Conservation (phyloP, 37 sponge, comb jelly and placozoan species). For the Mnemiopsis leidyi region DNA sequence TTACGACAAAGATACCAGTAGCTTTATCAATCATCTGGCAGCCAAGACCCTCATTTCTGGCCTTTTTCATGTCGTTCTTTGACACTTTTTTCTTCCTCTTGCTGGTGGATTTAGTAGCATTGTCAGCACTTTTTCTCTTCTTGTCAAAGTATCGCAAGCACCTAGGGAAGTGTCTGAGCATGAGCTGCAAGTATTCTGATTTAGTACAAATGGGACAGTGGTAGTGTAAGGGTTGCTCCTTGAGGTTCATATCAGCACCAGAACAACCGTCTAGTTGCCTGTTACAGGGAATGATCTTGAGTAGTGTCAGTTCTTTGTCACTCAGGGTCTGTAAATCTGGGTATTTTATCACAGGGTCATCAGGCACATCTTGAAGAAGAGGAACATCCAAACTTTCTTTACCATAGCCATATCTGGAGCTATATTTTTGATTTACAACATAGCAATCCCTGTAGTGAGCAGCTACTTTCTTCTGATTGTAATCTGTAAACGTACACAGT, state of each 20-base stretch:
- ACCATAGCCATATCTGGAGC: not conserved
- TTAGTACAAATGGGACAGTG: conserved; percentile 63
- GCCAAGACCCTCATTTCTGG: conserved; percentile 33
- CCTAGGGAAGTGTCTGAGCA: conserved; percentile 38
- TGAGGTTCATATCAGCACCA: not conserved
- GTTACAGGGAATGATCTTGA: conserved; percentile 49
- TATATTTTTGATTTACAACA: conserved; percentile 18
- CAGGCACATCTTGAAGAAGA: not conserved
- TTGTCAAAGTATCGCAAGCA: conserved; percentile 38
- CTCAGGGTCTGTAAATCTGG: conserved; percentile 38
- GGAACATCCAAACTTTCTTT: not conserved
- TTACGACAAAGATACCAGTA: conserved; percentile 11
- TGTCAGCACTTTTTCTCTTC: not conserved
- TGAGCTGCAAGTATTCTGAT: conserved; percentile 41
- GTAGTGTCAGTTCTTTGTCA: conserved; percentile 40
- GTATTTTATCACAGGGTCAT: not conserved
- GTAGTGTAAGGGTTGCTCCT: conserved; percentile 22
- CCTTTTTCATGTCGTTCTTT: conserved; percentile 50
- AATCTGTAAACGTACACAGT: conserved; percentile 40
- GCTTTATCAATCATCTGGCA: conserved; percentile 45
- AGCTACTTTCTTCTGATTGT: conserved; percentile 63
- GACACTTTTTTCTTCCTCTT: conserved; percentile 28
- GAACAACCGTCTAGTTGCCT: not conserved
- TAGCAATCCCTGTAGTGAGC: conserved; percentile 49
- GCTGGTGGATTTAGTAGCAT: not conserved